Evolutionary conservation across 1,140 invertebrate species (phyloP).

Genomic region (Onthophagus taurus): DNA sequence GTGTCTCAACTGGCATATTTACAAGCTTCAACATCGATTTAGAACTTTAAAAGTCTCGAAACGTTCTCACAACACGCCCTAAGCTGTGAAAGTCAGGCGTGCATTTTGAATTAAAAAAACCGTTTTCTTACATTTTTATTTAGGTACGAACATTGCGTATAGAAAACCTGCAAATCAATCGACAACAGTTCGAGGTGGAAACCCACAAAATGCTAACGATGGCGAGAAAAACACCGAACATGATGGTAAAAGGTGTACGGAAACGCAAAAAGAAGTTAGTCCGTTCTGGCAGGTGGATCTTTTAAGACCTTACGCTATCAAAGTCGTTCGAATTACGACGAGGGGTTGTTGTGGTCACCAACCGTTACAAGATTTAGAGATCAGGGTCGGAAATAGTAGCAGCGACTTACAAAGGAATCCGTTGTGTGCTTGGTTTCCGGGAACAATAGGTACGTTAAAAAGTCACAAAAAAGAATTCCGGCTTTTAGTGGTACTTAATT

Average conservation of each 20-base stretch:
- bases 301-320: slow-evolving; percentile 69
- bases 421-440: slow-evolving; percentile 86
- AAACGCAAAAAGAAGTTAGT: slow-evolving; percentile 77
- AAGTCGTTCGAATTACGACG: slow-evolving; percentile 75
- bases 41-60: neutral
- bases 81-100: too few species aligned
- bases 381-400: slow-evolving; percentile 83
- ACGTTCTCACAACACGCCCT: too few species aligned
- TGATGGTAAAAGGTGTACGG: slow-evolving; percentile 77
- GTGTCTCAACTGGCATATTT: too few species aligned
- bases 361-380: slow-evolving; percentile 84
- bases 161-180: slow-evolving; percentile 83
- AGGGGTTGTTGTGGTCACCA: slow-evolving; percentile 70
- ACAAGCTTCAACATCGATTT: too few species aligned
- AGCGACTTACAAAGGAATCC: slow-evolving; percentile 76
- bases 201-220: slow-evolving; percentile 74
- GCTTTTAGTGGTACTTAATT: too few species aligned
- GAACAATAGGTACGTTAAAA: slow-evolving; percentile 78
- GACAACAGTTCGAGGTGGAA: slow-evolving; percentile 72
- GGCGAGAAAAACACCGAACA: slow-evolving; percentile 73
- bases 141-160: slow-evolving; percentile 77
- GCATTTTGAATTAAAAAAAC: neutral
- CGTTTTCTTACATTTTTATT: slow-evolving; percentile 14
- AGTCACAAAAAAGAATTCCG: too few species aligned
- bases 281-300: slow-evolving; percentile 90